A percentile compares a stretch with the other conserved stretches of the same genome.
Conservation (phyloP, 2,888 invertebrate species). For the Odontocolon sp. region DNA sequence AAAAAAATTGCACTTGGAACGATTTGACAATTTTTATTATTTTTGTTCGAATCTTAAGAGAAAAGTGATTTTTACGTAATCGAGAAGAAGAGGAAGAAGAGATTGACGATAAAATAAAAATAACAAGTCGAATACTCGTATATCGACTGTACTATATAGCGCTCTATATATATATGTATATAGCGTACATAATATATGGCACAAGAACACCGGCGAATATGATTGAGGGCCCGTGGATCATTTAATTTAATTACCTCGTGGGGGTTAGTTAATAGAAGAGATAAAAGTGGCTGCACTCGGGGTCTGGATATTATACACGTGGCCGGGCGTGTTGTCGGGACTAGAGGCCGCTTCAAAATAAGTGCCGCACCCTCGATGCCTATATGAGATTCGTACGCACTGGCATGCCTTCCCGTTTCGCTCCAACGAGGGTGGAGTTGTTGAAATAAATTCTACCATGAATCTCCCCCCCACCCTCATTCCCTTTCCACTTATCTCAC, state of each 20-base stretch:
- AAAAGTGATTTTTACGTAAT: too few species aligned
- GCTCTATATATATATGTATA: too few species aligned
- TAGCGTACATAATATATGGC: too few species aligned
- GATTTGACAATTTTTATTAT: too few species aligned
- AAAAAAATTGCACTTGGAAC: too few species aligned
- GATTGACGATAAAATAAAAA: slow-evolving; percentile 5
- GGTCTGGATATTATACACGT: slow-evolving; percentile 71
- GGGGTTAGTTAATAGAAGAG: slow-evolving; percentile 79
- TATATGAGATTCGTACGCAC: neutral
- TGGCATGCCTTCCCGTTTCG: slow-evolving; percentile 3
- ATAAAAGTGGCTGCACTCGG: slow-evolving; percentile 75
- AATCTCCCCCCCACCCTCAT: neutral
- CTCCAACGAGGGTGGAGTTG: slow-evolving; percentile 23
- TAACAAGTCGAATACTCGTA: neutral
- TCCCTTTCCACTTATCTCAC: too few species aligned
- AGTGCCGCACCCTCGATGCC: slow-evolving; percentile 57
- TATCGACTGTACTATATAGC: neutral
- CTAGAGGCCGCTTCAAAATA: slow-evolving; percentile 60
- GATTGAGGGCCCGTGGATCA: slow-evolving; percentile 79
- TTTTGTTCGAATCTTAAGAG: too few species aligned
- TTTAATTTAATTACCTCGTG: slow-evolving; percentile 80
- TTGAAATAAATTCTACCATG: slow-evolving; percentile 22
- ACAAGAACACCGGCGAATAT: slow-evolving; percentile 50
- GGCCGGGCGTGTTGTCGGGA: slow-evolving; percentile 59
- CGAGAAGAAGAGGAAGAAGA: neutral